Percentiles rank a stretch among this genome's conserved stretches.
Evolutionary conservation across 2,797 vertebrate genomes (phyloP).

Genomic region (Aphelocoma californica): DNA sequence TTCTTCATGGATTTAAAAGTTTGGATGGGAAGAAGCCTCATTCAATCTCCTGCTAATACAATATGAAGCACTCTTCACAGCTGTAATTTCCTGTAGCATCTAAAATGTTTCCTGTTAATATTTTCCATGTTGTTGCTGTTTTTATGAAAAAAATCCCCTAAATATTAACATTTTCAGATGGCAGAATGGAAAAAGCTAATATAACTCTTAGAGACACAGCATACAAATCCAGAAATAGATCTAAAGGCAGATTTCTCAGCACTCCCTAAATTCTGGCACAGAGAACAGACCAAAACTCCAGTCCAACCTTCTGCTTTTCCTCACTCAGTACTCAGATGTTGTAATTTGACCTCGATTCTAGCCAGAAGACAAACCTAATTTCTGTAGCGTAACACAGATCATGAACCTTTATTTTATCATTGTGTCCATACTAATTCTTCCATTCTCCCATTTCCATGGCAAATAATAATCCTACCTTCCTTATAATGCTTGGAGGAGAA

Average conservation of each 20-base stretch:
- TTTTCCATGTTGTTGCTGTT: conserved; percentile 51
- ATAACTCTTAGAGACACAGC: not conserved
- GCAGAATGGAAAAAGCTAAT: conserved; percentile 37
- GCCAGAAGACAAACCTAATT: conserved; percentile 1
- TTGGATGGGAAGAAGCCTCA: not conserved
- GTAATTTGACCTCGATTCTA: not conserved
- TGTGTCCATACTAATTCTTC: not conserved
- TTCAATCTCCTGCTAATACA: conserved; percentile 42
- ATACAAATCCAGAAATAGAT: conserved; percentile 51
- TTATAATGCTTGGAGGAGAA: not conserved
- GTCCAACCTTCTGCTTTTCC: conserved; percentile 37
- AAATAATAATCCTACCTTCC: not conserved
- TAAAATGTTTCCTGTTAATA: conserved; percentile 66
- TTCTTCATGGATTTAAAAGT: not conserved
- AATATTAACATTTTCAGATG: conserved; percentile 56
- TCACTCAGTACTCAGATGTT: not conserved
- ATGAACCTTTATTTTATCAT: not conserved
- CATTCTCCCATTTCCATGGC: not conserved
- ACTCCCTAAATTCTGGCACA: conserved; percentile 18
- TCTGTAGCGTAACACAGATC: not conserved
- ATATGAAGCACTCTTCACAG: conserved; percentile 24
- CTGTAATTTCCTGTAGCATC: conserved; percentile 67
- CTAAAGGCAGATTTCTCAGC: conserved; percentile 42
- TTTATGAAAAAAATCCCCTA: conserved; percentile 25
- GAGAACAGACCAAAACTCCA: not conserved